Evolutionary conservation across 2,113 vertebrate species (phyloP), one percentile per base, ranked within the genome.

Genomic region (Anser cygnoides): DNA sequence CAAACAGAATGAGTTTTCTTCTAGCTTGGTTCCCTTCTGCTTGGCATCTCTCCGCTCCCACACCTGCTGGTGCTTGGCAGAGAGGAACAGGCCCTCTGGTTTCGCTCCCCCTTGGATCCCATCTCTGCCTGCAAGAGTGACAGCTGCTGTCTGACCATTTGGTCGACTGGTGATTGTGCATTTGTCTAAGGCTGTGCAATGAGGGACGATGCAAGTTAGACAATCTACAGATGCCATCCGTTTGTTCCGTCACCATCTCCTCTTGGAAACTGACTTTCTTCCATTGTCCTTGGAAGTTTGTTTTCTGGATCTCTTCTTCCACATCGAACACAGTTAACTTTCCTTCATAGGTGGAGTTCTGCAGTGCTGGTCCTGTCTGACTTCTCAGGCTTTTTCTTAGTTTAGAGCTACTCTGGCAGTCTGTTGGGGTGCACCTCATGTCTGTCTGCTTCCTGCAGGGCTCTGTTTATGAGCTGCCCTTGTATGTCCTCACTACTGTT

Each of bases 61-160:
- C 91, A 95, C 96, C 95, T 96, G 95, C 95, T 96, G 95, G 74
- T 92, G 33, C 84, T 95, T 97, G 95, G 96, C 96, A 97, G 74
- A 82, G 93, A 91, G 90, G 95, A 87, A 6, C 61, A 82, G 72
- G 55, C 70, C 76, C 70, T 93, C 43, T 95, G 46, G 8, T 73
- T 13, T n/a, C 52, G 86, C 91, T 92, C 55, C 91, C 93, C 39
- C 89, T 87, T 75, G 87, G 95, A 63, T 91, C 81, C 84, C 92
- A 84, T 91, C 91, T 55, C 95, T 95, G 94, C 90, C 94, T 77
- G 95, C 92, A 54, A 82, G 90, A 84, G 84, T 70, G 89, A 75
- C 96, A 96, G 95, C 95, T 96, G 95, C 92, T 96, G 92, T 76
- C 93, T 94, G 96, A 62, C 59, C 50, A 2, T 94, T 87, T 54